Evolutionary conservation across 2,113 vertebrate species (phyloP).

Genomic region (Delphinus delphis): DNA sequence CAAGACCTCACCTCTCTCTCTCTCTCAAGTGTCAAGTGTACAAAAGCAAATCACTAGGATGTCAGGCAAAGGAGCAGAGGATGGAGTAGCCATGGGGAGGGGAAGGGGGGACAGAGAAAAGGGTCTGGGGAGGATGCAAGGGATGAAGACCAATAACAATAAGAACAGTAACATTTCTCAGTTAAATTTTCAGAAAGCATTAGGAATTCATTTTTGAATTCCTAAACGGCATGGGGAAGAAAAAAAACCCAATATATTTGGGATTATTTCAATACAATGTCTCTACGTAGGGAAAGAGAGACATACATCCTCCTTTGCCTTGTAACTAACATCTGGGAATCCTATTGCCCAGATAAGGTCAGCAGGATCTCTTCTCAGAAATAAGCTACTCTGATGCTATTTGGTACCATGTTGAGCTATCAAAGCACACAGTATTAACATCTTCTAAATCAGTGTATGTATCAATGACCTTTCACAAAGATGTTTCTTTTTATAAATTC

Average conservation of each 20-base stretch:
- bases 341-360: neutral
- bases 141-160: neutral
- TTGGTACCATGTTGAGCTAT: neutral
- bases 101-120: neutral
- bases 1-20: neutral
- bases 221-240: neutral
- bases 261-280: neutral
- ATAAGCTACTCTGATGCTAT: neutral
- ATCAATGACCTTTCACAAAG: neutral
- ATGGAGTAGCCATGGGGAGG: fast-evolving
- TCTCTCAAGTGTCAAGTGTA: neutral
- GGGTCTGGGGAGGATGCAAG: neutral
- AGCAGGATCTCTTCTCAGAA: neutral
- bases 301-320: neutral
- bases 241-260: neutral
- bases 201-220: neutral
- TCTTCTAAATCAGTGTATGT: neutral
- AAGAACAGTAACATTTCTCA: neutral
- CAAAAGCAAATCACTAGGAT: neutral
- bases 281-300: neutral
- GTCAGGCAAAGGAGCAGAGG: neutral
- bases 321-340: neutral
- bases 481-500: neutral
- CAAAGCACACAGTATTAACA: neutral
- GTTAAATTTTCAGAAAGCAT: neutral